phyloP scores from a whole-genome alignment of 2,888 invertebrate genomes.

The Pocota personata region DNA sequence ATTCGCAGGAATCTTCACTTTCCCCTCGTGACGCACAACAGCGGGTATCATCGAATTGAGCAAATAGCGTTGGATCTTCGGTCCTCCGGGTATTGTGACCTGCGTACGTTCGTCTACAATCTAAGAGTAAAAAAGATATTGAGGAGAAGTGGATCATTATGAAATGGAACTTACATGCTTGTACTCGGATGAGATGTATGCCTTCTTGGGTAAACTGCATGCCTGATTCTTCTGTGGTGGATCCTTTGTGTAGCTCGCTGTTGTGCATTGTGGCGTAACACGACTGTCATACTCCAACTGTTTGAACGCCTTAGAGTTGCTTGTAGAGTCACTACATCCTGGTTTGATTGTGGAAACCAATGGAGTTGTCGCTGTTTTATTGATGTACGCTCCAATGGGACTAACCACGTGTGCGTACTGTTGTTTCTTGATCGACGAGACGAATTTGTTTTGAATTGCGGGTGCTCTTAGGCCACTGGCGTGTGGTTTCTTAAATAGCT shows the following conservation, averaged over 20 bases:
- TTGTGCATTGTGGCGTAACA: constrained; percentile 54
- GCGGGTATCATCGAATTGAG: constrained; percentile 79
- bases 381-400: constrained; percentile 82
- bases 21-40: constrained; percentile 81
- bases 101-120: constrained; percentile 81
- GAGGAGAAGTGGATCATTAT: neutral
- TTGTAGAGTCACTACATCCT: constrained; percentile 59
- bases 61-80: constrained; percentile 80
- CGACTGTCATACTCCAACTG: constrained; percentile 79
- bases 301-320: constrained; percentile 75
- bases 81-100: constrained; percentile 80
- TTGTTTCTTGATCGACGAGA: constrained; percentile 71
- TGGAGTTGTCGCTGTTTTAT: constrained; percentile 81
- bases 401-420: constrained; percentile 81
- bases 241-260: neutral
- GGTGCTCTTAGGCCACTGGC: constrained; percentile 50
- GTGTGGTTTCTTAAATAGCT: constrained; percentile 76
- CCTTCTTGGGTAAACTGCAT: constrained; percentile 80
- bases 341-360: constrained; percentile 79
- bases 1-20: constrained; percentile 77
- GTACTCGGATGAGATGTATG: constrained; percentile 80
- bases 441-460: constrained; percentile 71
- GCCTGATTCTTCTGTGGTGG: constrained; percentile 8
- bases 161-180: constrained; percentile 77
- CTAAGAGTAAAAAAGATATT: constrained; percentile 73